Evolutionary conservation across 2,888 invertebrate species (phyloP), one percentile per base, ranked within the genome.

Genomic region (Hyles lineata): DNA sequence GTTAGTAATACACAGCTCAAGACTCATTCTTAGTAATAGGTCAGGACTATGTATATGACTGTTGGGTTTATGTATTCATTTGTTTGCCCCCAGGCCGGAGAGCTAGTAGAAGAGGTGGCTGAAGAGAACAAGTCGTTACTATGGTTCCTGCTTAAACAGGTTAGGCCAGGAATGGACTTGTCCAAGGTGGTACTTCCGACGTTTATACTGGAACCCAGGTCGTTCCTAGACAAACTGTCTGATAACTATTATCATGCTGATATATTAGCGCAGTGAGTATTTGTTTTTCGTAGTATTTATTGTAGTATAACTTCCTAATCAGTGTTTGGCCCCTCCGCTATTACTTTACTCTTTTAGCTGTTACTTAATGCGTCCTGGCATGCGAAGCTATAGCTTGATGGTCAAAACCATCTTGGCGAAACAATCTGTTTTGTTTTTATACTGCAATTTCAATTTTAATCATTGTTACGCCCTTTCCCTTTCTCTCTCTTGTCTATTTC

Each of bases 201-300:
- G 0, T 99, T 99, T 88, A 99, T 99, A 73, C 92, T 99, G 79
- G 99, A 99, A 88, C 98, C 99, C 0, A 95, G 99, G 67, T 99
- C 98, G 0, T 98, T 99, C 90, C 95, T 99, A 60, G 99, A 99
- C 90, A 99, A 99, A 90, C 95, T 99, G 0, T 96, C 98, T 0
- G 99, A 99, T 90, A 98, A 98, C 72, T 98, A 99, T 90, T 99
- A 98, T 88, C 99, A 99, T 85, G 98, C 98, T 0, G 98, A 99
- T 89, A 96, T 98, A 76, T 92, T 99, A 72, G 96, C 97, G 43
- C 96, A 96, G 98, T 98, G 90, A 92, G 93, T 90, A 72, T 21
- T 60, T 1, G 6, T 58, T 58, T 21, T 17, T 7, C 7, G 21
- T 19, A 58, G 19, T 58, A 58, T n/a, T 58, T 43, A 76, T 32